Evolutionary conservation across 2,888 invertebrate species (phyloP).

Genomic region (Phaonia tiefii): DNA sequence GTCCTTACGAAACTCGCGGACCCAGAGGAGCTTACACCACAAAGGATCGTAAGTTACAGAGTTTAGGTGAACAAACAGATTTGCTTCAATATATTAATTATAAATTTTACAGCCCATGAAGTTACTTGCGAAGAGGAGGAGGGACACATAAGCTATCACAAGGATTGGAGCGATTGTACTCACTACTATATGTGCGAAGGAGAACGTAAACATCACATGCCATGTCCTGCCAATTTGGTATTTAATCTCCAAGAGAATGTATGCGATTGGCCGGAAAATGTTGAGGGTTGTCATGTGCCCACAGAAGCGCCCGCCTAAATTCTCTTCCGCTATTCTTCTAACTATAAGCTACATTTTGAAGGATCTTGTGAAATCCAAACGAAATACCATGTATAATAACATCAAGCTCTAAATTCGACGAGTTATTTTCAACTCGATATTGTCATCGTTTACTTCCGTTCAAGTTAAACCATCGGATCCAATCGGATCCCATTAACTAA

Average conservation of each 20-base stretch:
- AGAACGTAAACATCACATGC: constrained; percentile 97
- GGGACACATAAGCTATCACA: constrained; percentile 96
- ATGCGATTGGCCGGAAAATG: constrained; percentile 98
- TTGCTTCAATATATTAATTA: neutral
- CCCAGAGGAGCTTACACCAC: constrained; percentile 90
- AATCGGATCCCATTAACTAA: neutral
- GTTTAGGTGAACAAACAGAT: too few species aligned
- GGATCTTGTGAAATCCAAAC: constrained; percentile 26
- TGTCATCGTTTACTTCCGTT: neutral
- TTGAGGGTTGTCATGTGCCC: constrained; percentile 90
- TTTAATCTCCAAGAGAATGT: constrained; percentile 96
- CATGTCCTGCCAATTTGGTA: constrained; percentile 94
- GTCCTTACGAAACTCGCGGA: constrained; percentile 89
- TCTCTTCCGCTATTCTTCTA: constrained; percentile 1
- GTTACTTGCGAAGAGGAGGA: constrained; percentile 95
- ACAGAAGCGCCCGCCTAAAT: constrained; percentile 83
- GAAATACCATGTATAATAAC: constrained; percentile 42
- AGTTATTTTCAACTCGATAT: constrained; percentile 18
- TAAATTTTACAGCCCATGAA: constrained; percentile 86
- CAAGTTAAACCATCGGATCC: neutral
- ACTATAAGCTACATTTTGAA: neutral
- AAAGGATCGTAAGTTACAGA: constrained; percentile 92
- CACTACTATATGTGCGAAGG: constrained; percentile 98
- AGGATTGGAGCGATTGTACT: constrained; percentile 94
- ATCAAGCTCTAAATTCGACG: constrained; percentile 3